A percentile compares a stretch with the other conserved stretches of the same genome.
phyloP scores from a whole-genome alignment of 2,888 invertebrate species.

The Nephrotoma appendiculata region DNA sequence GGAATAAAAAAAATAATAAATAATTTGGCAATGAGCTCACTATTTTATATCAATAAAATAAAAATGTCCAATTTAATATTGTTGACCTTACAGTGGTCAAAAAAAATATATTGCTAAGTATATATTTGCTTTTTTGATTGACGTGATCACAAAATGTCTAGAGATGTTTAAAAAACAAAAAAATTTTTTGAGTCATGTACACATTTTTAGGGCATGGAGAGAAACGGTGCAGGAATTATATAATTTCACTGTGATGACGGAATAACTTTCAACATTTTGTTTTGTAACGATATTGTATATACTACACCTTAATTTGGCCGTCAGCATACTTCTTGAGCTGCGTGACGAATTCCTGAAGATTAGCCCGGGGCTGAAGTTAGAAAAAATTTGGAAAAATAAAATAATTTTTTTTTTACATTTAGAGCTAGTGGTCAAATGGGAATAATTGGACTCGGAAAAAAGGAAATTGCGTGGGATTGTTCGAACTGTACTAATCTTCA shows the following conservation, averaged over 20 bases:
- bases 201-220: no score
- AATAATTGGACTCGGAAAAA: no score
- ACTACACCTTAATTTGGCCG: not conserved
- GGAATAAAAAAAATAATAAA: no score
- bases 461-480: no score
- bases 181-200: not conserved
- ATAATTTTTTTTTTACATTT: not conserved
- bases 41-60: not conserved
- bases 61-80: not conserved
- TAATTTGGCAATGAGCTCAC: not conserved
- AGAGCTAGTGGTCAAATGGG: not conserved
- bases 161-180: not conserved
- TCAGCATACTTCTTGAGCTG: not conserved
- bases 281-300: not conserved
- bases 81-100: not conserved
- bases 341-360: not conserved
- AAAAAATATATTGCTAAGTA: not conserved
- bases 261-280: not conserved
- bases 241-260: not conserved
- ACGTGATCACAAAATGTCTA: not conserved
- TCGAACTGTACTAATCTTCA: no score
- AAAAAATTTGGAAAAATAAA: not conserved
- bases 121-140: not conserved
- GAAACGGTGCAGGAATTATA: not conserved
- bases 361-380: not conserved